phyloP scores from a whole-genome alignment of 2,113 vertebrate genomes.

The Mixornis gularis region DNA sequence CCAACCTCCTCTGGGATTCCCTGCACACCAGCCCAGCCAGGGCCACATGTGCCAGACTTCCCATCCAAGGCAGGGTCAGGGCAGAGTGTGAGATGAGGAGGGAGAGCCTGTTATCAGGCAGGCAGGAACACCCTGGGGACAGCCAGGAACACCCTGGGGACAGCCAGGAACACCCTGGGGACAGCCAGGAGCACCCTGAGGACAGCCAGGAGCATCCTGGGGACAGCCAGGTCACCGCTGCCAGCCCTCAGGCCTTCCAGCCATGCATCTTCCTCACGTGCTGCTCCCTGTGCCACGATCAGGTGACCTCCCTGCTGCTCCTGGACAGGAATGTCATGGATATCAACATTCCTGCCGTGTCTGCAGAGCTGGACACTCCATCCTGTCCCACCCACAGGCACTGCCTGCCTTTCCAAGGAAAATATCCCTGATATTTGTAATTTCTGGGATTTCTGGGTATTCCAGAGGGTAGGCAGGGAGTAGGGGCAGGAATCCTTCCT shows the following conservation, averaged over 20 bases:
- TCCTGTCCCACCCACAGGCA: not conserved
- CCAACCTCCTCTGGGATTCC: not conserved
- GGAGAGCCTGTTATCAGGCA: not conserved
- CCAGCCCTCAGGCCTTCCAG: not conserved
- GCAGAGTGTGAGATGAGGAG: not conserved
- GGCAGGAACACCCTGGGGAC: not conserved
- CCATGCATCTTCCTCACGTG: not conserved
- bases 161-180: not conserved
- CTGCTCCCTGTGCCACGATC: not conserved
- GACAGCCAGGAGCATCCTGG: not conserved
- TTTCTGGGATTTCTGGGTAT: not conserved
- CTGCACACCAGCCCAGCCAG: not conserved
- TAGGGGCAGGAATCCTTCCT: not conserved
- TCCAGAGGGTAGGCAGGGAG: not conserved
- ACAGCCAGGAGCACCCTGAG: not conserved
- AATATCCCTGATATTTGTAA: not conserved
- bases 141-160: not conserved
- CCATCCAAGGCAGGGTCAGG: not conserved
- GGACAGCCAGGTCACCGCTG: not conserved
- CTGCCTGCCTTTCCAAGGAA: not conserved
- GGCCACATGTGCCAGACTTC: not conserved
- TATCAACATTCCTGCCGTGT: not conserved
- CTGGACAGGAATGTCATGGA: constrained; percentile 10
- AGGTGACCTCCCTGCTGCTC: not conserved
- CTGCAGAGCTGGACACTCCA: not conserved